phyloP scores from a whole-genome alignment of 1,140 invertebrate genomes.

The Tetramorium simillimum region DNA sequence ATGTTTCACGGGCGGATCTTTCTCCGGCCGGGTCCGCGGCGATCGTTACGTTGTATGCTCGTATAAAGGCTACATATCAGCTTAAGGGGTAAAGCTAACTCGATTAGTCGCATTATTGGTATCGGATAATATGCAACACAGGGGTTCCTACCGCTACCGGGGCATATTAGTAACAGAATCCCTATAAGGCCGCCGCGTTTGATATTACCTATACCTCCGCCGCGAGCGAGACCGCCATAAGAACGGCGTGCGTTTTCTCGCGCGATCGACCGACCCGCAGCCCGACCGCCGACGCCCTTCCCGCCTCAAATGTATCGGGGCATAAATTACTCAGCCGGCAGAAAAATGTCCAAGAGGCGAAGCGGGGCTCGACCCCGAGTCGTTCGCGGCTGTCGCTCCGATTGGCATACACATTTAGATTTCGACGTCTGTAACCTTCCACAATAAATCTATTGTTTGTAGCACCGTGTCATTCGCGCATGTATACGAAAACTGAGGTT shows the following conservation, averaged over 20 bases:
- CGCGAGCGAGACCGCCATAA: constrained; percentile 62
- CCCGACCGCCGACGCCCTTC: constrained; percentile 29
- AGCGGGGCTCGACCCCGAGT: background rate
- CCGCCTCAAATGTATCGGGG: background rate
- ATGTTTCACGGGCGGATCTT: constrained; percentile 36
- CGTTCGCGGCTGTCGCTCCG: constrained; percentile 28
- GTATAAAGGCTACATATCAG: constrained; percentile 85
- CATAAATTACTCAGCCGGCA: constrained; percentile 52
- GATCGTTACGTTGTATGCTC: constrained; percentile 78
- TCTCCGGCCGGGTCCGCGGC: constrained; percentile 52
- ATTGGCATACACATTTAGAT: constrained; percentile 17
- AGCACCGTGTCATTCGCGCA: background rate
- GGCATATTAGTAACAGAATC: constrained; percentile 85
- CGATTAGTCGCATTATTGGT: constrained; percentile 86
- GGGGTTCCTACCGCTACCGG: constrained; percentile 80
- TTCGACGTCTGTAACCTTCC: background rate
- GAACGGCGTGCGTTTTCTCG: constrained; percentile 47
- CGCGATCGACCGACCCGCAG: constrained; percentile 42
- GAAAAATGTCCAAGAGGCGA: constrained; percentile 35
- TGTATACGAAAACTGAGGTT: background rate
- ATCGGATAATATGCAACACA: constrained; percentile 85
- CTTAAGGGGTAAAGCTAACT: constrained; percentile 83
- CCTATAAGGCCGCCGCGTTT: constrained; percentile 84
- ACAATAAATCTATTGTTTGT: background rate
- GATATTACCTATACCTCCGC: constrained; percentile 83